These are phyloP conservation scores for Ormyrus labotus DNA, from an alignment of 2,888 invertebrate species.

Conservation along the genomic window DNA sequence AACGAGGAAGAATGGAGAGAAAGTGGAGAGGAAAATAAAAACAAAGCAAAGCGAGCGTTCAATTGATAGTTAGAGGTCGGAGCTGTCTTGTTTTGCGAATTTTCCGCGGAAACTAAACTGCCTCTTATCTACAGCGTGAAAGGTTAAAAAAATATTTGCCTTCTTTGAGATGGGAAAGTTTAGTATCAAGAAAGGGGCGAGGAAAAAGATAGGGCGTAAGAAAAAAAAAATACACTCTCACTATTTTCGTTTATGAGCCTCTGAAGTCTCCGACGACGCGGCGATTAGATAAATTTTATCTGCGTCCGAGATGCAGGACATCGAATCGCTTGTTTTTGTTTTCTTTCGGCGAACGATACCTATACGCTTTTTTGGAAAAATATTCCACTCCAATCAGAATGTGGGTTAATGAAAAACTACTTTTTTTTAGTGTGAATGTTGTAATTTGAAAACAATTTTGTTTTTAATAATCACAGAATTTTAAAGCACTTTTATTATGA, in stretches of 20 bases:
- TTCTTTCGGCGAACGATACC: not conserved
- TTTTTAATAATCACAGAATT: too few relatives aligned
- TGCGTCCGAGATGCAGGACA: conserved; percentile 23
- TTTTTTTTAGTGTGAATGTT: too few relatives aligned
- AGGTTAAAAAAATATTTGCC: too few relatives aligned
- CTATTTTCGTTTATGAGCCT: conserved; percentile 44
- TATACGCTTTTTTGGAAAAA: too few relatives aligned
- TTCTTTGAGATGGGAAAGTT: too few relatives aligned
- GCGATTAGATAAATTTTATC: conserved; percentile 53
- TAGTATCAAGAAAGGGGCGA: not conserved
- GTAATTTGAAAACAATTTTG: too few relatives aligned
- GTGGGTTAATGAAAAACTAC: too few relatives aligned
- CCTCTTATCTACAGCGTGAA: not conserved
- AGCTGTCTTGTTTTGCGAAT: not conserved
- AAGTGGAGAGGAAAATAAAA: not conserved
- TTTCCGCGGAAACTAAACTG: not conserved
- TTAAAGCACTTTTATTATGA: too few relatives aligned
- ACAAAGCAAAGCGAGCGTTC: not conserved
- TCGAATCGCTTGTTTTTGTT: not conserved
- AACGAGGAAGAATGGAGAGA: conserved; percentile 18
- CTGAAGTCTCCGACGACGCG: conserved; percentile 14
- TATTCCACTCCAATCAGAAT: too few relatives aligned
- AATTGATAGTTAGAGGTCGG: too few relatives aligned
- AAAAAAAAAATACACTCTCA: conserved; percentile 57
- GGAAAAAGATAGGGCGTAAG: conserved; percentile 7